These are phyloP conservation scores for Phylloscopus whistleri DNA, from an alignment of 2,113 vertebrate genomes.

Conservation along the genomic window DNA sequence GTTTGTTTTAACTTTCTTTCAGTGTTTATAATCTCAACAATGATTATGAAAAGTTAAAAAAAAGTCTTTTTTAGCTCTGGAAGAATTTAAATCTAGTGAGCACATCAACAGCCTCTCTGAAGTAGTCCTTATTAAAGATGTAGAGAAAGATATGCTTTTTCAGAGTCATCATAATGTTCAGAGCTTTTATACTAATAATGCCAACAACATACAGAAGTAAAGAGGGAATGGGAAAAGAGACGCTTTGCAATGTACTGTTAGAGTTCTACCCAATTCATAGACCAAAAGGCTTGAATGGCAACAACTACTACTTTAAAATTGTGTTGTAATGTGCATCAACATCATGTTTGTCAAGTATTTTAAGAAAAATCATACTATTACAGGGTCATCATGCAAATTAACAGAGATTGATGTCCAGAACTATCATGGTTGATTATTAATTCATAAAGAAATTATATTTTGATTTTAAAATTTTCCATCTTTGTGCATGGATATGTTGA, in stretches of 20 bases:
- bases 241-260: fast-evolving
- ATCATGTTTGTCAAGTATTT: neutral
- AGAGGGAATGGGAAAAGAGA: neutral
- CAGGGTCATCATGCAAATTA: neutral
- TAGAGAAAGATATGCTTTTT: neutral
- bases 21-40: neutral
- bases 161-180: neutral
- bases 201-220: neutral
- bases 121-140: neutral
- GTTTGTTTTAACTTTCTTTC: neutral
- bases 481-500: neutral
- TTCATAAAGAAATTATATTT: neutral
- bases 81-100: neutral
- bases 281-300: neutral
- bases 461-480: neutral
- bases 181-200: neutral
- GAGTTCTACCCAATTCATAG: neutral
- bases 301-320: neutral
- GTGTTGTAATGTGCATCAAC: neutral
- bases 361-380: neutral
- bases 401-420: neutral
- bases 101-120: neutral
- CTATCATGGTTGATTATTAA: neutral
- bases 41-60: neutral
- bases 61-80: fast-evolving